phyloP scores from a whole-genome alignment of 2,888 invertebrate genomes.

The Apantesis nais region DNA sequence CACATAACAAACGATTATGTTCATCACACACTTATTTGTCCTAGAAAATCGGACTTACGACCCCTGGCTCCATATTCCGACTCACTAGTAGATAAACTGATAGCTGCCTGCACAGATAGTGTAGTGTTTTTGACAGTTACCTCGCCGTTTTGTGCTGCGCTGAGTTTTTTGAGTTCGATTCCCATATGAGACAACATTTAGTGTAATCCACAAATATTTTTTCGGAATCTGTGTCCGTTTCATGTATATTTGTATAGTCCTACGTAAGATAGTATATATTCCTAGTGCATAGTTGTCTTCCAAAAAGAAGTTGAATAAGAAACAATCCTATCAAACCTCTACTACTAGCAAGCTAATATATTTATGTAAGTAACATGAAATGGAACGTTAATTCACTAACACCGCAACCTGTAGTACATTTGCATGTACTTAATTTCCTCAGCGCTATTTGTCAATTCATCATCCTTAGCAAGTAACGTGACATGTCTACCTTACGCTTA shows the following conservation, averaged over 20 bases:
- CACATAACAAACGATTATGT: too few relatives aligned
- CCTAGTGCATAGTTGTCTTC: background rate
- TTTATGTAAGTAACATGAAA: background rate
- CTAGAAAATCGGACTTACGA: too few relatives aligned
- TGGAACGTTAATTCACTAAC: background rate
- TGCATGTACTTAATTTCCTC: conserved; percentile 11
- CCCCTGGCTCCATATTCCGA: too few relatives aligned
- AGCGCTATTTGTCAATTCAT: conserved; percentile 30
- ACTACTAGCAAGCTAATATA: background rate
- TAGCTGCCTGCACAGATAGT: too few relatives aligned
- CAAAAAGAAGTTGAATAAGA: background rate
- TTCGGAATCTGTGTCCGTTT: too few relatives aligned
- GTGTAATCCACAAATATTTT: too few relatives aligned
- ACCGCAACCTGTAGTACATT: conserved; percentile 1
- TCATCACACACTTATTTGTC: too few relatives aligned
- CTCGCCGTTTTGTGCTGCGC: background rate
- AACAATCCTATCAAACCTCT: background rate
- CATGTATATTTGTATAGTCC: too few relatives aligned
- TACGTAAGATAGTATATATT: too few relatives aligned
- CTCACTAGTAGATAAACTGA: too few relatives aligned
- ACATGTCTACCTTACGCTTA: conserved; percentile 13
- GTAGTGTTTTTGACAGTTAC: background rate
- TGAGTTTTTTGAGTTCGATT: background rate
- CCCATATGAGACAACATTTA: background rate
- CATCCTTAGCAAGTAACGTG: conserved; percentile 11